phyloP scores from a whole-genome alignment of 2,113 vertebrate species.

The Ammospiza nelsoni region DNA sequence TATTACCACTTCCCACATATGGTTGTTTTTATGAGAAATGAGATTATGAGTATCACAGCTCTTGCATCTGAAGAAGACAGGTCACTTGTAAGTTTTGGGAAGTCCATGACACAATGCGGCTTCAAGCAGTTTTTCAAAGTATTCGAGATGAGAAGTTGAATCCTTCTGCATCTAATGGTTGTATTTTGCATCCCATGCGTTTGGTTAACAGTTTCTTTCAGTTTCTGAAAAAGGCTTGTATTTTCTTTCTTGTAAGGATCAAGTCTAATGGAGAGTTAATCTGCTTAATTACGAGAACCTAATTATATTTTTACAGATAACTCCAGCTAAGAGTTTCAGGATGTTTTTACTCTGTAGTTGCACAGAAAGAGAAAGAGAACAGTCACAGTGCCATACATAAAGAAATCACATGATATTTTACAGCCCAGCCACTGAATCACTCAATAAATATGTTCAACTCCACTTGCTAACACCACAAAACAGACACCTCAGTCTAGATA shows the following conservation, averaged over 20 bases:
- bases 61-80: neutral
- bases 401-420: neutral
- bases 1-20: neutral
- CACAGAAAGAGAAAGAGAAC: neutral
- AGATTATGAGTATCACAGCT: neutral
- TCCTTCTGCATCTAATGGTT: neutral
- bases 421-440: neutral
- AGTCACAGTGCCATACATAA: fast-evolving
- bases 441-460: neutral
- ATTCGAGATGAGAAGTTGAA: neutral
- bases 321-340: neutral
- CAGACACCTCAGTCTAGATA: neutral
- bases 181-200: neutral
- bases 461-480: neutral
- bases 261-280: neutral
- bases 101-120: neutral
- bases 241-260: neutral
- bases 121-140: neutral
- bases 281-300: neutral
- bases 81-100: neutral
- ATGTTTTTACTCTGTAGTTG: neutral
- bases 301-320: neutral
- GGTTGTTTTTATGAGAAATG: neutral
- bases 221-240: neutral
- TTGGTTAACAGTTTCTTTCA: neutral